phyloP scores from a whole-genome alignment of 1,140 invertebrate species.

The Pseudobourletiella spinata region DNA sequence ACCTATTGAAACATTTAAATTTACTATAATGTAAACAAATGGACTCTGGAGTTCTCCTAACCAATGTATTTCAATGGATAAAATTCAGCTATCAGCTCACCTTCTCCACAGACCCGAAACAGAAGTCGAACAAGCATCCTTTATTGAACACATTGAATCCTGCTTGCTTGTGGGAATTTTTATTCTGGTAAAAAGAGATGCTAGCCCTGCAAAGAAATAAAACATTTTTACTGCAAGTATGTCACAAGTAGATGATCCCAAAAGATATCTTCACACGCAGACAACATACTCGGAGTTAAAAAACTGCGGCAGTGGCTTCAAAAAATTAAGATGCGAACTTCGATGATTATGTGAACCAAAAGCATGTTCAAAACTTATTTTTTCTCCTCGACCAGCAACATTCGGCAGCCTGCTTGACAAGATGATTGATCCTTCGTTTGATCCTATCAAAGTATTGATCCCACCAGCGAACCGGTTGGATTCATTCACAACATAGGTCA shows the following conservation, averaged over 20 bases:
- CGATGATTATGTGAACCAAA: constrained; percentile 60
- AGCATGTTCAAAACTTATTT: constrained; percentile 63
- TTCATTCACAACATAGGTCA: constrained; percentile 74
- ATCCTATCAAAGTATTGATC: constrained; percentile 70
- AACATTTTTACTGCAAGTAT: too few relatives aligned
- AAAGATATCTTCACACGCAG: too few relatives aligned
- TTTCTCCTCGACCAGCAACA: constrained; percentile 70
- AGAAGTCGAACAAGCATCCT: constrained; percentile 55
- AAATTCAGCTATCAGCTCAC: constrained; percentile 41
- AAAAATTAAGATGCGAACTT: constrained; percentile 60
- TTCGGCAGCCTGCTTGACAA: constrained; percentile 65
- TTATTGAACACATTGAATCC: constrained; percentile 47
- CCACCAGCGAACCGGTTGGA: constrained; percentile 61
- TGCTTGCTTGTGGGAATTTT: background rate
- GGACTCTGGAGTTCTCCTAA: too few relatives aligned
- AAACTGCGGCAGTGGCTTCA: constrained; percentile 60
- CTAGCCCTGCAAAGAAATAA: constrained; percentile 16
- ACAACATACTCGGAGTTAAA: constrained; percentile 52
- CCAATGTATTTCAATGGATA: too few relatives aligned
- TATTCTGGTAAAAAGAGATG: constrained; percentile 6
- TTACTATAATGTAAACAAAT: background rate
- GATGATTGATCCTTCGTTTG: constrained; percentile 72
- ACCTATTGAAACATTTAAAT: constrained; percentile 49
- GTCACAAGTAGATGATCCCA: too few relatives aligned
- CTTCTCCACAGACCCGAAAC: constrained; percentile 48